Evolutionary conservation across 2,113 vertebrate genomes (phyloP).

Genomic region (Hippocampus guttulatus): DNA sequence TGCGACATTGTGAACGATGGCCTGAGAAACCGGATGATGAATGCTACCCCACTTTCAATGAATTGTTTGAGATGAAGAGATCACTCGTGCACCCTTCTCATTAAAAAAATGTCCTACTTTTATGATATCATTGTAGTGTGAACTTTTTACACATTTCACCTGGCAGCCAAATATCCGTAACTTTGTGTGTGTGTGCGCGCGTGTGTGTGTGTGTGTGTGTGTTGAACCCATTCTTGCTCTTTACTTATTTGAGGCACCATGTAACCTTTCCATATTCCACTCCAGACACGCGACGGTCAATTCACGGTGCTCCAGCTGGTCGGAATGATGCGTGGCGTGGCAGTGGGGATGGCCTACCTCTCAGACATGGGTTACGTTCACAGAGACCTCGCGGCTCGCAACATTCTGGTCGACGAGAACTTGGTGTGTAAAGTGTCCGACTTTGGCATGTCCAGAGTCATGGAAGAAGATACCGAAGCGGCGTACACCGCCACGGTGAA

Average conservation of each 20-base stretch:
- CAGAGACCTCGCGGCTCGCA: constrained; percentile 78
- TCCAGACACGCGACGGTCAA: constrained; percentile 90
- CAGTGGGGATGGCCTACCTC: constrained; percentile 79
- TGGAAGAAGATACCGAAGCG: constrained; percentile 81
- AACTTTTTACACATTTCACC: not conserved
- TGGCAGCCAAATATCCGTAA: too few relatives aligned
- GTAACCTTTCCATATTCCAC: not conserved
- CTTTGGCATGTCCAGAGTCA: constrained; percentile 90
- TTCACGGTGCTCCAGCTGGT: constrained; percentile 95
- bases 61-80: too few relatives aligned
- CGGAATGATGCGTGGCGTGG: constrained; percentile 91
- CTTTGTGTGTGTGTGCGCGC: too few relatives aligned
- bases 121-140: not conserved
- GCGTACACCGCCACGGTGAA: constrained; percentile 71
- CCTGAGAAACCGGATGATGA: too few relatives aligned
- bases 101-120: too few relatives aligned
- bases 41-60: too few relatives aligned
- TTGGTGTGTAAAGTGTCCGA: constrained; percentile 96
- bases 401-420: constrained; percentile 92
- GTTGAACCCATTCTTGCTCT: not conserved
- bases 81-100: too few relatives aligned
- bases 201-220: too few relatives aligned
- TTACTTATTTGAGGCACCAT: not conserved
- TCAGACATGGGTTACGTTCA: constrained; percentile 77
- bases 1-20: too few relatives aligned